Evolutionary conservation across 2,888 invertebrate species (phyloP).

Genomic region (Melolontha melolontha): DNA sequence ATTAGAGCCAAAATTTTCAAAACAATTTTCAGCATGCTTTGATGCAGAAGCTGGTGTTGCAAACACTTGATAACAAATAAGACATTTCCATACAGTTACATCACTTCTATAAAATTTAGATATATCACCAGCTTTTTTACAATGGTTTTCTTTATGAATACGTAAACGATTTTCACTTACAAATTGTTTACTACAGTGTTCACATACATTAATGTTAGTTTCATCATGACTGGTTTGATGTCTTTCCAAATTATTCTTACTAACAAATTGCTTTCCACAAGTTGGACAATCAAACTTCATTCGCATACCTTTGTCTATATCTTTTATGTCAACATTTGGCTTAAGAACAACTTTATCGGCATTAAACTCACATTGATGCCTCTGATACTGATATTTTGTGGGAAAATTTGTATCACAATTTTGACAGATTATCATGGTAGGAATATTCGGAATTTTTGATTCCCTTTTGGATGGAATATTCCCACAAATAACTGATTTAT

Average conservation of each 20-base stretch:
- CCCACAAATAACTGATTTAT: slow-evolving; percentile 41
- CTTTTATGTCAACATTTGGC: slow-evolving; percentile 59
- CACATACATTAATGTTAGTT: slow-evolving; percentile 62
- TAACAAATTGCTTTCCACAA: slow-evolving; percentile 64
- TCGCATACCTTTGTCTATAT: slow-evolving; percentile 59
- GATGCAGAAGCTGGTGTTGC: slow-evolving; percentile 59
- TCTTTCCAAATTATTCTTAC: slow-evolving; percentile 62
- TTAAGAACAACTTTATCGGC: slow-evolving; percentile 64
- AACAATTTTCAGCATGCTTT: slow-evolving; percentile 57
- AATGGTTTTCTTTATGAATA: slow-evolving; percentile 65
- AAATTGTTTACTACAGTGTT: slow-evolving; percentile 64
- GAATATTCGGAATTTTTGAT: slow-evolving; percentile 53
- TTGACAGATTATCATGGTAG: slow-evolving; percentile 62
- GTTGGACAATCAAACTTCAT: slow-evolving; percentile 61
- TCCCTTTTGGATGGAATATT: slow-evolving; percentile 47
- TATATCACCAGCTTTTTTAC: slow-evolving; percentile 64
- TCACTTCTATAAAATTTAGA: slow-evolving; percentile 65
- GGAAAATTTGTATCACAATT: slow-evolving; percentile 65
- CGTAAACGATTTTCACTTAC: slow-evolving; percentile 64
- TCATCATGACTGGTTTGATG: slow-evolving; percentile 62
- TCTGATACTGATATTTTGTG: slow-evolving; percentile 65
- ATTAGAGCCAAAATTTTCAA: slow-evolving; percentile 50
- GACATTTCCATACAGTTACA: slow-evolving; percentile 64
- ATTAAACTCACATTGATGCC: slow-evolving; percentile 65
- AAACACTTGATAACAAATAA: slow-evolving; percentile 64